Base-by-base conservation (phyloP, 2,888 invertebrate genomes). In the Limenitis camilla region DNA sequence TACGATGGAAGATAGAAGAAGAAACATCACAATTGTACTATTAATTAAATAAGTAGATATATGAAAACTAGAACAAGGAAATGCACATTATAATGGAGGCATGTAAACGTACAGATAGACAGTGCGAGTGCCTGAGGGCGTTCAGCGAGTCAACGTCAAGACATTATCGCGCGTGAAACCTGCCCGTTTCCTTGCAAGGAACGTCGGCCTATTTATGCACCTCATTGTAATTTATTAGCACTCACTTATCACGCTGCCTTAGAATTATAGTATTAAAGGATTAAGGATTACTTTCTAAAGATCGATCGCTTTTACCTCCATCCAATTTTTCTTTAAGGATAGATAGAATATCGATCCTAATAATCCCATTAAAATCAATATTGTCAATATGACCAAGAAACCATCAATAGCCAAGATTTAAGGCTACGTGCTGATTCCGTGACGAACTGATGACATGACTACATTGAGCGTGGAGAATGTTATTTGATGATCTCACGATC, bases 151-250 rank as follows among this genome's bases (percentile, higher is more conserved):
- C 55, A 36, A 52, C 49, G 42, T 49, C 49, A 49, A 36, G 40
- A n/a, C 30, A 52, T 46, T 44, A 49, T 49, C 55, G 55, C 55
- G 45, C 45, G 48, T 40, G 45, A 55, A 49, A 31, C 55, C 52
- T 55, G 43, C 50, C 46, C 54, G 50, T 46, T 50, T 43, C 41
- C 45, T 36, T 38, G 41, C 49, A 35, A 41, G 50, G 54, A 51
- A 47, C 51, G 54, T 40, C 47, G 55, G 36, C 51, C 55, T 55
- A 48, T 52, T 52, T 55, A 47, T 52, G 41, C 32, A 33, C 40
- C 35, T 51, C 42, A 39, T 32, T 19, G 47, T 48, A 43, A 52
- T 52, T 52, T 52, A 52, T 52, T 43, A 38, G 41, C 41, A 30
- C 50, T 7, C 39, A 40, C 29, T 40, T 51, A 40, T 50, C 44